Evolutionary conservation across 1,140 invertebrate species (phyloP), one percentile per base, ranked within the genome.

Genomic region (Eulimnadia texana): DNA sequence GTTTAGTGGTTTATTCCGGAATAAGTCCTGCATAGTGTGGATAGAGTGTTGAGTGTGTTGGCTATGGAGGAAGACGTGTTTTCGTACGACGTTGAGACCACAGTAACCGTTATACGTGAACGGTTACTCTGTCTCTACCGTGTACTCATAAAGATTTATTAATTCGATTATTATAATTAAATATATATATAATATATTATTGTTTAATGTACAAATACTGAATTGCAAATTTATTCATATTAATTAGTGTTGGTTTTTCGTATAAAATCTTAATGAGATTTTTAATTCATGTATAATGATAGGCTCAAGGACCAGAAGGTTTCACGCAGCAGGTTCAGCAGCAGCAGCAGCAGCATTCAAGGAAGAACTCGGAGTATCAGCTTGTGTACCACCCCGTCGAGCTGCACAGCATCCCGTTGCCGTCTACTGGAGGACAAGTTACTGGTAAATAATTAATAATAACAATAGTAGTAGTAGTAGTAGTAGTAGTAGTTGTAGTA

Each of bases 381-480:
- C 10, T 65, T 66, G 23, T 74, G 60, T 87, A 81, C 70, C 74
- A 81, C 68, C 72, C 78, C 58, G 78, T 87, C 59, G 78, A 82
- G 64, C 73, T 88, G 62, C 79, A 84, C 69, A 84, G 83, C 67
- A 84, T 88, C 64, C 84, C 83, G 60, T 72, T 88, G 64, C 84
- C 84, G 63, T 79, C 80, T 23, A 81, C 81, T 66, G 82, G 82
- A 68, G 84, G 84, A 68, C 79, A 80, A 71, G 81, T 87, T 59
- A 80, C 80, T 68, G 83, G 85, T 86, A 72, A 72, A 16, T 54
- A 25, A 54, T 2, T 22, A 54, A 1, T 22, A 58, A 58, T 29
- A 16, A 42, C 33, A n/a, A n/a, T n/a, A n/a, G n/a, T n/a, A n/a
- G n/a, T n/a, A n/a, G n/a, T n/a, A n/a, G n/a, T n/a, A n/a, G n/a